Conservation (phyloP, 2,113 vertebrate species). For the Stigmatopora argus region DNA sequence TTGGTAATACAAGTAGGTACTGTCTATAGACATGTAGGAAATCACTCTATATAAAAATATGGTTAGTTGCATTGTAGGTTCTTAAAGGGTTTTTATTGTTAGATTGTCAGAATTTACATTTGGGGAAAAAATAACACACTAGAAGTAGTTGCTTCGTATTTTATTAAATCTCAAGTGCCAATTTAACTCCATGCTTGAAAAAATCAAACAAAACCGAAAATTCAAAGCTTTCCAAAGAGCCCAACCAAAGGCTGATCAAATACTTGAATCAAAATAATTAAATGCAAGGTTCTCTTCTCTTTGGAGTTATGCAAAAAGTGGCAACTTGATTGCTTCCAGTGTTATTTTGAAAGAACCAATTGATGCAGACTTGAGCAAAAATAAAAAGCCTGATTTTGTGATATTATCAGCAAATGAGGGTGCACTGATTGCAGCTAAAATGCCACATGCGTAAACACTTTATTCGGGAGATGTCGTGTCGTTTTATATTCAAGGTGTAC, state of each 20-base stretch:
- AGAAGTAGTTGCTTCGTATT: neutral
- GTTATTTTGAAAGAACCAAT: neutral
- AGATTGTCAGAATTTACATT: no score
- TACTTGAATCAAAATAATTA: neutral
- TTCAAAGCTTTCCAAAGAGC: neutral
- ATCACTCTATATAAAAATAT: no score
- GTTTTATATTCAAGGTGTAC: neutral
- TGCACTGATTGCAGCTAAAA: neutral
- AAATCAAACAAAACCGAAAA: neutral
- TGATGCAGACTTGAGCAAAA: neutral
- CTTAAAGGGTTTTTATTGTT: no score
- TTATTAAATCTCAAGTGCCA: neutral
- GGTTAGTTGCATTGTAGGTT: no score
- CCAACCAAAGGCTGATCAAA: neutral
- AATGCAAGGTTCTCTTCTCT: neutral
- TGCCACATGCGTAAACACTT: neutral
- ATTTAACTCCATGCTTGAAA: neutral
- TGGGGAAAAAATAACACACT: no score
- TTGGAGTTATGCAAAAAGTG: neutral
- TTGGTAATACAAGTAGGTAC: no score
- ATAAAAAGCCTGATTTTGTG: conserved; percentile 1
- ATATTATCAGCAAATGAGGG: neutral
- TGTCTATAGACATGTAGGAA: no score
- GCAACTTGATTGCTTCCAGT: neutral
- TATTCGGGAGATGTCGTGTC: neutral